Evolutionary conservation across 2,113 vertebrate species (phyloP).

Genomic region (Origma solitaria): DNA sequence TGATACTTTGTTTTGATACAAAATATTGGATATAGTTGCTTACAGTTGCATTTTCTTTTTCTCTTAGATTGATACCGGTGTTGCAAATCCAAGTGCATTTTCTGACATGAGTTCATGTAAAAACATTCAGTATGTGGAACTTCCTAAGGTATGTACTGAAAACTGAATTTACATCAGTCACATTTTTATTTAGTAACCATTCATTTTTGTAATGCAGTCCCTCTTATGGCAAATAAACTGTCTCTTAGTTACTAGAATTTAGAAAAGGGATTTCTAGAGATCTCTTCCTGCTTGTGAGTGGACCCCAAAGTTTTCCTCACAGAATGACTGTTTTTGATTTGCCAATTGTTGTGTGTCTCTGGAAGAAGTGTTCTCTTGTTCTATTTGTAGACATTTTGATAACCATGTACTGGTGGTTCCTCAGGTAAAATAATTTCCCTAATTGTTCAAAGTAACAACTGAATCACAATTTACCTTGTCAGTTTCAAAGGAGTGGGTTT

Average conservation of each 20-base stretch:
- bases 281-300: not conserved
- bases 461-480: not conserved
- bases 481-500: not conserved
- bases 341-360: not conserved
- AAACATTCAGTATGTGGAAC: constrained; percentile 73
- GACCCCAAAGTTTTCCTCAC: not conserved
- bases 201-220: not conserved
- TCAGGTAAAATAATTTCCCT: not conserved
- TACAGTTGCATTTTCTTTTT: not conserved
- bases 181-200: not conserved
- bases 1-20: not conserved
- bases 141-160: constrained; percentile 76
- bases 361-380: not conserved
- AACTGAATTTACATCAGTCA: not conserved
- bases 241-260: not conserved
- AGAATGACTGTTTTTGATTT: not conserved
- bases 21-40: not conserved
- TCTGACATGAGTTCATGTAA: constrained; percentile 68
- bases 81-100: not conserved
- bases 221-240: not conserved
- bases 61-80: constrained; percentile 47
- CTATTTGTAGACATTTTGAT: not conserved
- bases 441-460: not conserved
- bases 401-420: not conserved
- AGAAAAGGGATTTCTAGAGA: not conserved